These are phyloP conservation scores for human (Homo sapiens) DNA, from an alignment of 2,113 vertebrate species.

Conservation along the genomic window GRCh38 chr14:90592501-90593000, in stretches of 20 bases:
- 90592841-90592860: neutral
- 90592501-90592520: no score
- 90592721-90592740: neutral
- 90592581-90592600: no score
- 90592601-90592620: no score
- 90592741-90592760: neutral
- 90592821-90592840: neutral
- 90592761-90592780: neutral
- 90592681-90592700: no score
- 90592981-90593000: neutral
- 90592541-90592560: no score
- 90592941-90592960: neutral
- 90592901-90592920: neutral
- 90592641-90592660: no score
- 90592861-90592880: no score
- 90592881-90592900: neutral
- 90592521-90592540: no score
- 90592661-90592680: no score
- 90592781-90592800: neutral
- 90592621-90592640: no score
- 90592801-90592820: neutral
- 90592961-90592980: accelerated
- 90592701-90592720: no score
- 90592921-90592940: neutral
- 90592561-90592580: no score